phyloP scores from a whole-genome alignment of 2,888 invertebrate genomes.

The Athetis lepigone region DNA sequence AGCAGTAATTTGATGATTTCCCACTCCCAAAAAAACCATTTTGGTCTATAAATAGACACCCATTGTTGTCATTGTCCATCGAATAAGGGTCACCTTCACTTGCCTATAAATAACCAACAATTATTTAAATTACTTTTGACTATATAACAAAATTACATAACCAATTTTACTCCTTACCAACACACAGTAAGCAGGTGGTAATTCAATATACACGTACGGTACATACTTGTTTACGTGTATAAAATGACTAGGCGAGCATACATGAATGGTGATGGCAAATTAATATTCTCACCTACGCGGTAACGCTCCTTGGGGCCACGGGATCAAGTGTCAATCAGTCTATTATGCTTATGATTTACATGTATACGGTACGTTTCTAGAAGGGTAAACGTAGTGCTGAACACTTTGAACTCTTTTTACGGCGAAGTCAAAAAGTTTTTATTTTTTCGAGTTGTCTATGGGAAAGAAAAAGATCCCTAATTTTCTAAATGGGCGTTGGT shows the following conservation, averaged over 20 bases:
- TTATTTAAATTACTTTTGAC: no score
- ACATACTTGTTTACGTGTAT: constrained; percentile 10
- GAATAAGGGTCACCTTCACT: no score
- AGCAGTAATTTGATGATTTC: no score
- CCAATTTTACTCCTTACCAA: not conserved
- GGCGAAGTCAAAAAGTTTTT: no score
- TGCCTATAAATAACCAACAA: no score
- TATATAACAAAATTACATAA: no score
- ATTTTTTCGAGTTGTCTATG: no score
- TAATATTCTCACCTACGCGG: constrained; percentile 36
- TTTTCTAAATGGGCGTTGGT: no score
- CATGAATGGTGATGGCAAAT: constrained; percentile 30
- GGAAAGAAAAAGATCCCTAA: no score
- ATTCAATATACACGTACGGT: constrained; percentile 17
- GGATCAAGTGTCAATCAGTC: constrained; percentile 35
- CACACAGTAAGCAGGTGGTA: not conserved
- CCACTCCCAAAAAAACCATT: no score
- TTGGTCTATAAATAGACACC: no score
- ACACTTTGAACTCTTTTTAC: not conserved
- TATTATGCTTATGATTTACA: constrained; percentile 26
- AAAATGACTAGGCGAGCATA: constrained; percentile 25
- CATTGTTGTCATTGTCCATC: no score
- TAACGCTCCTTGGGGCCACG: constrained; percentile 20
- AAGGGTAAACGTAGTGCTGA: not conserved
- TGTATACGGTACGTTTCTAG: not conserved